These are phyloP conservation scores for Lethrus apterus DNA, from an alignment of 1,140 invertebrate species.

Conservation along the genomic window DNA sequence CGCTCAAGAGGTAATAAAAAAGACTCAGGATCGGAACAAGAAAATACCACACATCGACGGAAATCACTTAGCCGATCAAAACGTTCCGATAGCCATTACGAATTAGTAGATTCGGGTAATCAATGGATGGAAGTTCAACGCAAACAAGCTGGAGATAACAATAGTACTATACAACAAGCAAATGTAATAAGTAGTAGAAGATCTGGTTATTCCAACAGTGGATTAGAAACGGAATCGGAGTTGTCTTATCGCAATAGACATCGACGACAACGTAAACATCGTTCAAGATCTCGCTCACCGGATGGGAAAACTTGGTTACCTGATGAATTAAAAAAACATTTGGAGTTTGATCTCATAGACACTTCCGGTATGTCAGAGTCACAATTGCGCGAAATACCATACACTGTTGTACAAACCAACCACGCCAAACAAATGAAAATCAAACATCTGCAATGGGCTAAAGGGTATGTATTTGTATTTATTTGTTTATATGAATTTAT, in stretches of 20 bases:
- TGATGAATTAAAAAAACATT: slow-evolving; percentile 68
- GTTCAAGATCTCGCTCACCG: slow-evolving; percentile 63
- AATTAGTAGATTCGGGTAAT: slow-evolving; percentile 77
- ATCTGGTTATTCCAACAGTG: slow-evolving; percentile 41
- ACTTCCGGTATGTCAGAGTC: slow-evolving; percentile 82
- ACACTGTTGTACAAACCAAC: slow-evolving; percentile 76
- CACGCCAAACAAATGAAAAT: slow-evolving; percentile 51
- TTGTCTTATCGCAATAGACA: slow-evolving; percentile 44
- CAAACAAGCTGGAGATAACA: slow-evolving; percentile 54
- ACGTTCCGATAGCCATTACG: slow-evolving; percentile 42
- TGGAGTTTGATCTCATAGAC: slow-evolving; percentile 85
- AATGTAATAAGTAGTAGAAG: slow-evolving; percentile 51
- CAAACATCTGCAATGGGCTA: slow-evolving; percentile 44
- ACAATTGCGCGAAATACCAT: slow-evolving; percentile 84
- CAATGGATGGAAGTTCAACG: slow-evolving; percentile 82
- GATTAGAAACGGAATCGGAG: slow-evolving; percentile 46
- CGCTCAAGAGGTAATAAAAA: slow-evolving; percentile 53
- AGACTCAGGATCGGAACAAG: slow-evolving; percentile 51
- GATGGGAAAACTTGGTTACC: slow-evolving; percentile 58
- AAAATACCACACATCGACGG: slow-evolving; percentile 37
- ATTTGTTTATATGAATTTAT: not conserved
- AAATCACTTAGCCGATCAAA: slow-evolving; percentile 33
- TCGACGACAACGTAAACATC: slow-evolving; percentile 49
- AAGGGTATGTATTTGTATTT: slow-evolving; percentile 34
- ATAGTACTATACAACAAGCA: slow-evolving; percentile 54